These are phyloP conservation scores for Melangyna quadrimaculata DNA, from an alignment of 2,888 invertebrate genomes.

Conservation along the genomic window DNA sequence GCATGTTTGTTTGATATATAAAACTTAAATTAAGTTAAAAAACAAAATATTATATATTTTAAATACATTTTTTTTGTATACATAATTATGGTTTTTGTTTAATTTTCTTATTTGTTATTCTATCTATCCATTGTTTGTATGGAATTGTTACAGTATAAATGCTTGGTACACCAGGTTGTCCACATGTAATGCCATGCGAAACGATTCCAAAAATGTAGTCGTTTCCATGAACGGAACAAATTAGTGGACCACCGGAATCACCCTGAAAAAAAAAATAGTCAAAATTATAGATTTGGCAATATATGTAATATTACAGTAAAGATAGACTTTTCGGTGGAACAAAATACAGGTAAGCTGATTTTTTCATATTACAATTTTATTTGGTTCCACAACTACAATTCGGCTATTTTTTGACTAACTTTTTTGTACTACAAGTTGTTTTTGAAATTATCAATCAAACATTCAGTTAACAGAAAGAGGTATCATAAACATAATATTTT, in stretches of 20 bases:
- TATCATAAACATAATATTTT: no score
- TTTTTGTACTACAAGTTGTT: no score
- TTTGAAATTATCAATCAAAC: no score
- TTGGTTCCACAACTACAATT: no score
- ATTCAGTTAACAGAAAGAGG: no score
- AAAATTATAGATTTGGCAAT: no score
- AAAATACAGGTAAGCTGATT: no score
- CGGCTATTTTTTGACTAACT: no score
- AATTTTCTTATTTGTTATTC: slow-evolving; percentile 34
- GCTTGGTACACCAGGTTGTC: slow-evolving; percentile 78
- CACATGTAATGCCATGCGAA: slow-evolving; percentile 79
- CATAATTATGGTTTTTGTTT: slow-evolving; percentile 30
- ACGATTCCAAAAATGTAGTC: slow-evolving; percentile 79
- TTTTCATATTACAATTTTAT: no score
- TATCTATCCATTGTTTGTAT: slow-evolving; percentile 78
- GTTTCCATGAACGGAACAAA: slow-evolving; percentile 75
- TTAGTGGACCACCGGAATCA: slow-evolving; percentile 79
- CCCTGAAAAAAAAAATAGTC: slow-evolving; percentile 74
- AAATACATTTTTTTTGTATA: slow-evolving; percentile 43
- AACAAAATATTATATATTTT: slow-evolving; percentile 46
- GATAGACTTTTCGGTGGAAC: no score
- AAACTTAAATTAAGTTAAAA: slow-evolving; percentile 52
- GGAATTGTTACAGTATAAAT: slow-evolving; percentile 79
- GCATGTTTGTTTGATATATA: slow-evolving; percentile 76
- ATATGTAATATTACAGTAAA: no score